Percentiles rank a stretch among this genome's conserved stretches.
Conservation (phyloP, 2,888 invertebrate species). For the Melanchra persicariae region DNA sequence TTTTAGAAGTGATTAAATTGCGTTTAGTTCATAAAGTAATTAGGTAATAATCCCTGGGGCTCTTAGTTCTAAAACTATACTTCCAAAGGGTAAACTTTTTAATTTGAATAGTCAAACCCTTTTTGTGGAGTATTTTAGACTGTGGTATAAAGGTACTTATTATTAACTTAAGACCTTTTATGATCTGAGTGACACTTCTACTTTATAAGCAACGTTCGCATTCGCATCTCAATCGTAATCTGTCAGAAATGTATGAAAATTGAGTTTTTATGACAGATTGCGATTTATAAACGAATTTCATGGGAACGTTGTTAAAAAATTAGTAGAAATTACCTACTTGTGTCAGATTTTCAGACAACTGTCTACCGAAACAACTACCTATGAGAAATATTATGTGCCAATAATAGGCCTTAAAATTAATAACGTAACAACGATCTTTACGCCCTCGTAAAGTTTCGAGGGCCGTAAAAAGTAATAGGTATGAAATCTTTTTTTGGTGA, state of each 20-base stretch:
- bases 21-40: neutral
- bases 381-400: neutral
- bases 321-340: too few species aligned
- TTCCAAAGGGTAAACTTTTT: neutral
- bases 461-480: conserved; percentile 40
- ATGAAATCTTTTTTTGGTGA: conserved; percentile 54
- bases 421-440: conserved; percentile 48
- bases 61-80: neutral
- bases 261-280: too few species aligned
- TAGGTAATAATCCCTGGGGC: neutral
- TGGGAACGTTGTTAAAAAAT: too few species aligned
- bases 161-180: too few species aligned
- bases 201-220: too few species aligned
- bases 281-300: too few species aligned
- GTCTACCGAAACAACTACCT: too few species aligned
- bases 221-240: too few species aligned
- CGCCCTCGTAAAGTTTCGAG: conserved; percentile 46
- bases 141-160: too few species aligned
- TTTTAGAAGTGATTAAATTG: conserved; percentile 14
- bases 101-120: neutral
- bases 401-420: conserved; percentile 49
- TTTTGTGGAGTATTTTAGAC: neutral
- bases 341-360: too few species aligned
- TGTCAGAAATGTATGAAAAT: too few species aligned
- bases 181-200: too few species aligned